Evolutionary conservation across 2,113 vertebrate genomes (phyloP).

Genomic region (Alces alces): DNA sequence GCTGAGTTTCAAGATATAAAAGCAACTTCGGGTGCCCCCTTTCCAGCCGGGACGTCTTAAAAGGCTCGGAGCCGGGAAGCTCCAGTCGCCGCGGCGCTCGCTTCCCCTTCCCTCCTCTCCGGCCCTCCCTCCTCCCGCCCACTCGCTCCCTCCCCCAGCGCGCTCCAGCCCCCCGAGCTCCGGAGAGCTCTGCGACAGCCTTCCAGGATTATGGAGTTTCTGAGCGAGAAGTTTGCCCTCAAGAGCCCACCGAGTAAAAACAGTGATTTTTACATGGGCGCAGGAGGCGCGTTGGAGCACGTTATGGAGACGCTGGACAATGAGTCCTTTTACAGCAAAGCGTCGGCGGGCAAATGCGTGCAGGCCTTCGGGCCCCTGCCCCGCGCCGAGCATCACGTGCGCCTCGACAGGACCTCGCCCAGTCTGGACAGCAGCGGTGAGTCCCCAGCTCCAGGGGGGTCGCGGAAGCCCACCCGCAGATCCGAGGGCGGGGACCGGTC

Average conservation of each 20-base stretch:
- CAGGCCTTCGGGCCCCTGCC: slow-evolving; percentile 91
- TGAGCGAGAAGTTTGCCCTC: slow-evolving; percentile 95
- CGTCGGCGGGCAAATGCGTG: slow-evolving; percentile 86
- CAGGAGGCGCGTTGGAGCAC: slow-evolving; percentile 88
- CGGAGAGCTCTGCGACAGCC: slow-evolving; percentile 65
- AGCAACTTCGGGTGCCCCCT: slow-evolving; percentile 82
- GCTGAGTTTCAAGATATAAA: slow-evolving; percentile 90
- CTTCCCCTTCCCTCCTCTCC: slow-evolving; percentile 55
- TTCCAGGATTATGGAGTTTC: slow-evolving; percentile 94
- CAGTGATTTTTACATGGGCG: slow-evolving; percentile 94
- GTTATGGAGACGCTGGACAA: slow-evolving; percentile 96
- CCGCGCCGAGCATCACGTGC: slow-evolving; percentile 86
- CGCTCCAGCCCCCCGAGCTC: slow-evolving; percentile 69
- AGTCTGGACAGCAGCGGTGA: slow-evolving; percentile 90
- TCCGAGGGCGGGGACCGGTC: not conserved
- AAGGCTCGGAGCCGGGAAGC: slow-evolving; percentile 73
- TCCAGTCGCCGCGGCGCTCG: slow-evolving; percentile 61
- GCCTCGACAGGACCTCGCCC: slow-evolving; percentile 88
- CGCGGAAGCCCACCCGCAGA: fast-evolving
- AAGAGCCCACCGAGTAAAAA: slow-evolving; percentile 90
- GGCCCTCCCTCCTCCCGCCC: slow-evolving; percentile 67
- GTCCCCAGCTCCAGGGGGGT: not conserved
- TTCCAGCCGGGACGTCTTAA: slow-evolving; percentile 85
- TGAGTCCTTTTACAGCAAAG: slow-evolving; percentile 94
- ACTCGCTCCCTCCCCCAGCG: slow-evolving; percentile 44